These are phyloP conservation scores for Palythoa grandis DNA, from an alignment of 92 coral and sea anemone genomes.

Conservation along the genomic window DNA sequence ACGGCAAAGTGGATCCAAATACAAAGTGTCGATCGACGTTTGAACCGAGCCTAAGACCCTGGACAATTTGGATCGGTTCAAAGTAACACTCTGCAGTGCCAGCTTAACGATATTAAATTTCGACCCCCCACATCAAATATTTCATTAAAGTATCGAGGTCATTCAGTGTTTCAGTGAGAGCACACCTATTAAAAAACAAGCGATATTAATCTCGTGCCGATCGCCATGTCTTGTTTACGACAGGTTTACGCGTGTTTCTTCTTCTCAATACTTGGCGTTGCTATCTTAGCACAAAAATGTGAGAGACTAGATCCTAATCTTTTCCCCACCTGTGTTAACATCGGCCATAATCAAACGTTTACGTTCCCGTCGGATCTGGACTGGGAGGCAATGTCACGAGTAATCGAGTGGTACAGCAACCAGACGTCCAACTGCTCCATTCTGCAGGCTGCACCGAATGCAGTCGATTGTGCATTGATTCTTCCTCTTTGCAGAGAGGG, in stretches of 20 bases:
- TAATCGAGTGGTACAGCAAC: not conserved
- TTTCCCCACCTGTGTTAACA: conserved; percentile 24
- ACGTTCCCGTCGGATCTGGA: conserved; percentile 28
- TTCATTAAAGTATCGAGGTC: not conserved
- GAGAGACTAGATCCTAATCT: conserved; percentile 23
- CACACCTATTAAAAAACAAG: not conserved
- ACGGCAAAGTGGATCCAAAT: too few relatives aligned
- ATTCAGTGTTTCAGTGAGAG: not conserved
- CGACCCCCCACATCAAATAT: not conserved
- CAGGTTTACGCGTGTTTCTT: not conserved
- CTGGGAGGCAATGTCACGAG: not conserved
- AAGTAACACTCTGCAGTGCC: too few relatives aligned
- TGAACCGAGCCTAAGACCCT: too few relatives aligned
- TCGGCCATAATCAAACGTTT: conserved; percentile 39
- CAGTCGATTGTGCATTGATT: conserved; percentile 19
- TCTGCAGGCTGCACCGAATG: not conserved
- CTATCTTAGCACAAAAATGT: conserved; percentile 18
- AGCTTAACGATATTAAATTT: not conserved
- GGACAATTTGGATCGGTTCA: too few relatives aligned
- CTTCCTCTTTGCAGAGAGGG: conserved; percentile 37
- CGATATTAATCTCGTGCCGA: not conserved
- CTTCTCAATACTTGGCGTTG: not conserved
- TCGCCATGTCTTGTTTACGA: conserved; percentile 13
- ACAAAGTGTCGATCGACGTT: too few relatives aligned
- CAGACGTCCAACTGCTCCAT: conserved; percentile 20